A percentile compares a stretch with the other conserved stretches of the same genome.
Evolutionary conservation across 2,888 invertebrate species (phyloP).

Genomic region (Ornithoptera alexandrae): DNA sequence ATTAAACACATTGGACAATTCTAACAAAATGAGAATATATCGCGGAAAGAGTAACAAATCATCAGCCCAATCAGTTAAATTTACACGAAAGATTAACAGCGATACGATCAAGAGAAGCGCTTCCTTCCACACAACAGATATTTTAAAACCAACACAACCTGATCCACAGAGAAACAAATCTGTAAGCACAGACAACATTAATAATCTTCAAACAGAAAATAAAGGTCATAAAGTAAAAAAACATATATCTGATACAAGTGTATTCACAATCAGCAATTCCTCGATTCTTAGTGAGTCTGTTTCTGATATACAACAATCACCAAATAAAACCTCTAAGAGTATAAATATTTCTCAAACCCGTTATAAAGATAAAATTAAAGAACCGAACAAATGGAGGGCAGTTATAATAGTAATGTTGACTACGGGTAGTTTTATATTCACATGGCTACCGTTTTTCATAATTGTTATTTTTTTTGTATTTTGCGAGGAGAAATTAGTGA

Average conservation of each 20-base stretch:
- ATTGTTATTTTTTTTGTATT: constrained; percentile 76
- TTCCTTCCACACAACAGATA: constrained; percentile 48
- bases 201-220: constrained; percentile 33
- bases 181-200: constrained; percentile 56
- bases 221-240: constrained; percentile 34
- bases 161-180: constrained; percentile 38
- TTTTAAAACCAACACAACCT: constrained; percentile 1
- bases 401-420: constrained; percentile 82
- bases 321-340: constrained; percentile 28
- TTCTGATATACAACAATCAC: constrained; percentile 33
- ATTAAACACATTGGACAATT: constrained; percentile 37
- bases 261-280: constrained; percentile 49
- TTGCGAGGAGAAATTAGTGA: constrained; percentile 69
- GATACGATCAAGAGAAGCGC: constrained; percentile 53
- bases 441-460: constrained; percentile 83
- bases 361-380: constrained; percentile 43
- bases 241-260: constrained; percentile 53
- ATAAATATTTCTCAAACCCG: constrained; percentile 15
- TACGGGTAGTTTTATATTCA: constrained; percentile 80
- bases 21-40: constrained; percentile 57
- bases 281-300: constrained; percentile 40
- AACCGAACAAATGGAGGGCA: constrained; percentile 80
- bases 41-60: constrained; percentile 46
- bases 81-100: constrained; percentile 34
- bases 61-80: constrained; percentile 40